Base-by-base conservation (phyloP, 2,113 vertebrate genomes). In the Cynoglossus semilaevis region DNA sequence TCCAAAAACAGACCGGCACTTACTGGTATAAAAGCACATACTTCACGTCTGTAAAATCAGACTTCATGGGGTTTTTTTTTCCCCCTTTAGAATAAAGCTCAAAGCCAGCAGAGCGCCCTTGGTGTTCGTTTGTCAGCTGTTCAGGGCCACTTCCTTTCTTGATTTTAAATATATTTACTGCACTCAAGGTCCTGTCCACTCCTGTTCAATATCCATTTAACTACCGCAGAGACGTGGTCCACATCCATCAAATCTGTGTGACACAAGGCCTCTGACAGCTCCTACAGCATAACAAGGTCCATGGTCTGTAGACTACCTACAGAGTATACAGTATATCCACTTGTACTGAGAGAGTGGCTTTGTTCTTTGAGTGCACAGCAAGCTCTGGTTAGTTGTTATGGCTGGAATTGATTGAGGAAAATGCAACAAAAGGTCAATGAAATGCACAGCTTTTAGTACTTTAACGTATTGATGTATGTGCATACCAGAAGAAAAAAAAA, bases 321-420 rank as follows among this genome's bases (percentile, higher is more conserved):
- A 50, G 60, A 48, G 51, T 41, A 11, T n/a, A n/a, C n/a, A n/a
- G n/a, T 38, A 8, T 8, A 2, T 22, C 35, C 9, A 17, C 41
- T 3, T 15, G 3, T 34, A 9, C 47, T 56, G 38, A 35, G 22
- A 17, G 15, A 50, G 55, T 61, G 67, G 50, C 50, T 45, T 53
- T 51, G 19, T 64, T 47, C 61, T 37, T n/a, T 16, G 9, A 29
- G 15, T 38, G 15, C 56, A 22, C 40, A 45, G 57, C 56, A 62
- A n/a, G 66, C 51, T 43, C 60, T 68, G 62, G 46, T 66, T 78
- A 29, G 34, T 65, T 65, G 57, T 67, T 61, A 52, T 59, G 58
- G 40, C 71, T 29, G 19, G 36, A 57, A 80, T 82, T 75, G 77
- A 80, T 82, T 80, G 63, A 50, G 59, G 58, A 72, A 16, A 76